Conservation (phyloP, 2,797 vertebrate genomes). For the Manis crassicaudata region DNA sequence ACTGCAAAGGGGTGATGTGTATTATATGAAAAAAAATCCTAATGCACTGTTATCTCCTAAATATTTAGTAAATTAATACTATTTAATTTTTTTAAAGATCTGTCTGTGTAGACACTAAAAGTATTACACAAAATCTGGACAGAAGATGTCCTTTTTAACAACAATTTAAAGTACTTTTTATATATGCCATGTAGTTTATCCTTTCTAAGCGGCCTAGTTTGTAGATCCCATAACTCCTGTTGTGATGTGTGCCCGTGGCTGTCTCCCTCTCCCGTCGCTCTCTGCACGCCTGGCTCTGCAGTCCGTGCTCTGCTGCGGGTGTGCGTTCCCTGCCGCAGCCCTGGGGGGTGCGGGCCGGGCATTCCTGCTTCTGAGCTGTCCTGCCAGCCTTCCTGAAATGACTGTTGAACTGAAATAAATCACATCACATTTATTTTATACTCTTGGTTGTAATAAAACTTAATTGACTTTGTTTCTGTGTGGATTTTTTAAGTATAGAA, state of each 20-base stretch:
- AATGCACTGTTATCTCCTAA: conserved; percentile 95
- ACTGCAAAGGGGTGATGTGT: conserved; percentile 85
- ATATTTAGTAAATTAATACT: conserved; percentile 95
- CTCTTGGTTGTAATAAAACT: conserved; percentile 95
- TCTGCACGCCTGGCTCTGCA: conserved; percentile 85
- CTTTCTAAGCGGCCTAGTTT: conserved; percentile 86
- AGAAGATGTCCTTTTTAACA: conserved; percentile 89
- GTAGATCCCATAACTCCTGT: conserved; percentile 86
- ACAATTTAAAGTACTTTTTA: conserved; percentile 88
- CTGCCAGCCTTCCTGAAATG: conserved; percentile 90
- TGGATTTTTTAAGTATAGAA: conserved; percentile 83
- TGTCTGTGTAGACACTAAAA: conserved; percentile 95
- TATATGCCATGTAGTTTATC: conserved; percentile 88
- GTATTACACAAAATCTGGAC: conserved; percentile 89
- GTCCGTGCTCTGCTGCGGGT: conserved; percentile 53
- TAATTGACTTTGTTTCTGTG: conserved; percentile 89
- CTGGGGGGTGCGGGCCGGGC: conserved; percentile 79
- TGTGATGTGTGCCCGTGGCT: conserved; percentile 89
- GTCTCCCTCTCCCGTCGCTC: conserved; percentile 78
- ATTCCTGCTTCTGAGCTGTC: conserved; percentile 88
- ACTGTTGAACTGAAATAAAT: conserved; percentile 92
- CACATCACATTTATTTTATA: conserved; percentile 95
- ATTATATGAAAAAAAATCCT: conserved; percentile 90
- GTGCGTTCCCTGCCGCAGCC: background rate
- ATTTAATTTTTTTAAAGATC: conserved; percentile 93